Evolutionary conservation across 2,113 vertebrate genomes (phyloP), one percentile per base, ranked within the genome.

Genomic region (Falcunculus frontatus): DNA sequence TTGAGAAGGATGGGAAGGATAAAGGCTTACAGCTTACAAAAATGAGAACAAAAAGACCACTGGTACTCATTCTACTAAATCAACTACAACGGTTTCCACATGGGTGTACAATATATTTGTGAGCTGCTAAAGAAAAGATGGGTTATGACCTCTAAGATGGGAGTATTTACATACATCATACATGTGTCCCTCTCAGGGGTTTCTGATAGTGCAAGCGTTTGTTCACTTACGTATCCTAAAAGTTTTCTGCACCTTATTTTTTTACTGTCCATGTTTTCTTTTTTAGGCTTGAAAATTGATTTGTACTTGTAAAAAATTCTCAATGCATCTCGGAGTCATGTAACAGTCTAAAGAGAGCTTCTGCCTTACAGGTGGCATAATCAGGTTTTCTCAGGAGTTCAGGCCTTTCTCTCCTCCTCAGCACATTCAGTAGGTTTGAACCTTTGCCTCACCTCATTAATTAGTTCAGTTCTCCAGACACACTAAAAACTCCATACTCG

Each of bases 381-480:
- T 47, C 52, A 70, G 37, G 19, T 74, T 88, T 95, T 67, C 87
- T 84, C 67, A 44, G 75, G 93, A 80, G 82, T 74, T 94, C 46
- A 85, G 77, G 75, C 63, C 83, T 94, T 90, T 89, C 74, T 78
- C 44, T 88, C 62, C 56, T 93, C 75, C 59, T 88, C 2, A 2
- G 72, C 64, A 86, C 60, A n/a, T 35, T 52, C 47, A 41, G 13
- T n/a, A 55, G 7, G 3, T 74, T 73, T 83, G 85, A 93, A 94
- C 90, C 55, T 88, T 90, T 90, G 75, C 79, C 64, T 92, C 72
- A 90, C 63, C 87, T 94, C 42, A 37, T 90, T 95, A 97, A 94
- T 93, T 94, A 96, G 92, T 80, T 83, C 92, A 91, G 68, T 67
- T 86, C 82, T 90, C 85, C 72, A 90, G 95, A 77, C 72, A 60